Conservation (phyloP, 2,888 invertebrate genomes). For the Drosophila melanosoma region DNA sequence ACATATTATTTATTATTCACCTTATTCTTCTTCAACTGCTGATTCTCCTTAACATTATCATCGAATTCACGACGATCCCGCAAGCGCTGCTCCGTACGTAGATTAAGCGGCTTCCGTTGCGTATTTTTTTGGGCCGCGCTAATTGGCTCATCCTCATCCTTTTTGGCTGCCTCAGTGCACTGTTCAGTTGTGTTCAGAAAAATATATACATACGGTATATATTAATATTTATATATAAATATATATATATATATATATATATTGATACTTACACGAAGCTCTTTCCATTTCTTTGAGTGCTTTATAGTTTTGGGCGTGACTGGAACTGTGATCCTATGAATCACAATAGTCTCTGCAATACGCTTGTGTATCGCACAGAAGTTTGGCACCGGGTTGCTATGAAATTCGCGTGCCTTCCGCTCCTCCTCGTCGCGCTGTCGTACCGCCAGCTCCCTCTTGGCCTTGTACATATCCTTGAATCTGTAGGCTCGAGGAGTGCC, state of each 20-base stretch:
- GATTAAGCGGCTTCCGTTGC: slow-evolving; percentile 76
- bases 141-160: slow-evolving; percentile 31
- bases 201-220: background rate
- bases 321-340: slow-evolving; percentile 73
- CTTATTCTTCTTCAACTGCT: slow-evolving; percentile 76
- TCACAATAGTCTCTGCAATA: slow-evolving; percentile 38
- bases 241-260: background rate
- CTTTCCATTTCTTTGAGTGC: slow-evolving; percentile 63
- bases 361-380: slow-evolving; percentile 63
- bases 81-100: slow-evolving; percentile 78
- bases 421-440: slow-evolving; percentile 75
- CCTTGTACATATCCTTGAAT: slow-evolving; percentile 78
- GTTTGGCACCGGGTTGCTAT: slow-evolving; percentile 82
- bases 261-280: slow-evolving; percentile 51
- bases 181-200: background rate
- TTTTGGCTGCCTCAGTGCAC: background rate
- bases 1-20: slow-evolving; percentile 5
- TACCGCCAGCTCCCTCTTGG: slow-evolving; percentile 67
- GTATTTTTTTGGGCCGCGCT: slow-evolving; percentile 18
- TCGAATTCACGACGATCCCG: slow-evolving; percentile 81
- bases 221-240: background rate
- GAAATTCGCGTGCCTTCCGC: slow-evolving; percentile 81
- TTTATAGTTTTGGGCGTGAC: slow-evolving; percentile 81
- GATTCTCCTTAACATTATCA: slow-evolving; percentile 58
- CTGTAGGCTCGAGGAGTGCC: slow-evolving; percentile 67